Evolutionary conservation across 2,888 invertebrate genomes (phyloP), one percentile per base, ranked within the genome.

Genomic region (Cerceris ruficornis): DNA sequence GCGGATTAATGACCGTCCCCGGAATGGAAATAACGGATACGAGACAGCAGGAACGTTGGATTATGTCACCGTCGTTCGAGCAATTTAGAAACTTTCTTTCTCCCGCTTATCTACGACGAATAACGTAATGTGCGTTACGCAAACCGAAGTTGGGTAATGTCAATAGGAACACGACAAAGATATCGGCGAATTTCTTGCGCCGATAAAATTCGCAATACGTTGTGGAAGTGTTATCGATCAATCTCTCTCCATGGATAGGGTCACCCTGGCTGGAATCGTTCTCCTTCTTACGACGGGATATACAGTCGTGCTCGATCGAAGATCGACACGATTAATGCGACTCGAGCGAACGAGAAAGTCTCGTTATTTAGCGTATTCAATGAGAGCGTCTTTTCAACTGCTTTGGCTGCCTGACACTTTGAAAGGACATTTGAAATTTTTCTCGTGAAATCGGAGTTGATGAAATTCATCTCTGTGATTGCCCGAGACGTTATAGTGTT

Each of bases 51-150:
- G 7, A 43, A 54, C 39, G 39, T 15, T 67, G 43, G 9, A 57
- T 68, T 73, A 68, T 68, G 62, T 68, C 73, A 73, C 46, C 41
- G 55, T 49, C 28, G 28, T 11, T 59, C 15, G 11, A 59, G 2
- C 46, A 11, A 46, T 8, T 50, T n/a, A 7, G 17, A 64, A 64
- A 65, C 50, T 61, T 50, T 62, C 42, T 17, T 72, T 17, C 66
- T 57, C 42, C 49, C 15, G 49, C 58, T 58, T 66, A 67, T 67
- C 50, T 49, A 0, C 28, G 17, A 17, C 28, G 14, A 1, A 17
- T 49, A 46, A 50, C 67, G 67, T 41, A 67, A 67, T n/a, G 17
- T 28, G 43, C 17, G 46, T 66, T 66, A 55, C 28, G 55, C 28
- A 55, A 66, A 8, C 6, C 6, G 54, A 6, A 11, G 50, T 68